Conservation (phyloP, 2,888 invertebrate species). For the Drosophila stalkeri region DNA sequence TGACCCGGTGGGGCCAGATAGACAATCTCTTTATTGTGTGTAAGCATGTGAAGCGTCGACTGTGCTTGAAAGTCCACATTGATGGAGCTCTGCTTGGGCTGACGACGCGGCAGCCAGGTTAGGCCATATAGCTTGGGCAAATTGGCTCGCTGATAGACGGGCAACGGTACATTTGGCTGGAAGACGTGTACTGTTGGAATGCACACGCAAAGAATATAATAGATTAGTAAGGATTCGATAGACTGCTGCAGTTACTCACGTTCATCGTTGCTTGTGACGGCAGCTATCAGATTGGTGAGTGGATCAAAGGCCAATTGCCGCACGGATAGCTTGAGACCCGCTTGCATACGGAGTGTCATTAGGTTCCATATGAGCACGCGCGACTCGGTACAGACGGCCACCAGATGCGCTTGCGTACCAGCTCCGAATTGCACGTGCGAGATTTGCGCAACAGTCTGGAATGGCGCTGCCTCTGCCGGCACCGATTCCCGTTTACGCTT, state of each 20-base stretch:
- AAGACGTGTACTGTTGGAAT: slow-evolving; percentile 87
- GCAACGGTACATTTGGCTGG: slow-evolving; percentile 86
- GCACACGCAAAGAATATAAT: slow-evolving; percentile 21
- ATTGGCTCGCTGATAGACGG: slow-evolving; percentile 86
- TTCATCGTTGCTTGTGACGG: slow-evolving; percentile 87
- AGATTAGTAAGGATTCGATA: neutral
- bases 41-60: slow-evolving; percentile 88
- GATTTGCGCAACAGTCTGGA: slow-evolving; percentile 73
- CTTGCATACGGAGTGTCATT: slow-evolving; percentile 87
- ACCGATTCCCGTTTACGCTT: slow-evolving; percentile 20
- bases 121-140: slow-evolving; percentile 86
- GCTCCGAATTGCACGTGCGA: slow-evolving; percentile 83
- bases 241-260: slow-evolving; percentile 85
- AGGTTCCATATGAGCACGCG: slow-evolving; percentile 89
- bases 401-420: slow-evolving; percentile 79
- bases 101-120: slow-evolving; percentile 87
- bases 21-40: slow-evolving; percentile 87
- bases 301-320: slow-evolving; percentile 87
- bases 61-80: slow-evolving; percentile 87
- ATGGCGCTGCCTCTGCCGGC: slow-evolving; percentile 32
- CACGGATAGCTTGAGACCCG: slow-evolving; percentile 86
- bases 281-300: slow-evolving; percentile 88
- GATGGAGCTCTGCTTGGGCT: slow-evolving; percentile 85
- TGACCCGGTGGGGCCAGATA: slow-evolving; percentile 85
- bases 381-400: slow-evolving; percentile 85